Percentiles rank a stretch among this genome's conserved stretches.
Conservation (phyloP, 92 coral and sea anemone genomes). For the Palythoa grandiflora region DNA sequence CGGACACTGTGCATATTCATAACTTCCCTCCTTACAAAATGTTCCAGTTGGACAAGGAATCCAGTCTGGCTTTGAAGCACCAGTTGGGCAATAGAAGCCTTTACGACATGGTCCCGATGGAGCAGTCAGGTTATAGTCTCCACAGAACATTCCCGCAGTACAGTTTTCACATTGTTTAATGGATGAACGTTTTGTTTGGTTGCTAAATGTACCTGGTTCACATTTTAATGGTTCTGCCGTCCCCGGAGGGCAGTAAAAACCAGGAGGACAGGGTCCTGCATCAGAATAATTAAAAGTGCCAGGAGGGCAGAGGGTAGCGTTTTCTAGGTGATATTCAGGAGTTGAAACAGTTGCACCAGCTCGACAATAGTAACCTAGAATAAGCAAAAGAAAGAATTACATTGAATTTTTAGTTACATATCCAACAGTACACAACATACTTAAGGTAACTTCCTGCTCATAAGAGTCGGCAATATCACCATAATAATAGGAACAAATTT, state of each 20-base stretch:
- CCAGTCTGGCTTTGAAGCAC: constrained; percentile 86
- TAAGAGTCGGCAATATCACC: too few species aligned
- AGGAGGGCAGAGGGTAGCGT: constrained; percentile 84
- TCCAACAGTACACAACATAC: too few species aligned
- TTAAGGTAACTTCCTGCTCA: too few species aligned
- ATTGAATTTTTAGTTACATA: neutral
- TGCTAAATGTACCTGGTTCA: constrained; percentile 96
- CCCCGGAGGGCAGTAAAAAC: constrained; percentile 87
- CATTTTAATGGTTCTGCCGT: constrained; percentile 93
- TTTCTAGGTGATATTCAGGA: constrained; percentile 76
- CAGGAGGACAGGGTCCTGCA: constrained; percentile 97
- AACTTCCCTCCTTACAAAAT: constrained; percentile 79
- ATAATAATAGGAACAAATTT: too few species aligned
- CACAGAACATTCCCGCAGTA: constrained; percentile 91
- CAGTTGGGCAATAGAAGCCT: constrained; percentile 94
- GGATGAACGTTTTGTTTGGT: constrained; percentile 76
- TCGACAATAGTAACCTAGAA: constrained; percentile 93
- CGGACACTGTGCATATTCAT: constrained; percentile 74
- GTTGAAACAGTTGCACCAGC: constrained; percentile 94
- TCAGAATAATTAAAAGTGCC: constrained; percentile 95
- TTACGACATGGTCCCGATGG: constrained; percentile 85
- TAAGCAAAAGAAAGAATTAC: neutral
- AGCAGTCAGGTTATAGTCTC: constrained; percentile 72
- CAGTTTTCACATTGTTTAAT: constrained; percentile 88
- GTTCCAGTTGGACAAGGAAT: constrained; percentile 91